Evolutionary conservation across 2,797 vertebrate species (phyloP).

Genomic region (Ceryle rudis): DNA sequence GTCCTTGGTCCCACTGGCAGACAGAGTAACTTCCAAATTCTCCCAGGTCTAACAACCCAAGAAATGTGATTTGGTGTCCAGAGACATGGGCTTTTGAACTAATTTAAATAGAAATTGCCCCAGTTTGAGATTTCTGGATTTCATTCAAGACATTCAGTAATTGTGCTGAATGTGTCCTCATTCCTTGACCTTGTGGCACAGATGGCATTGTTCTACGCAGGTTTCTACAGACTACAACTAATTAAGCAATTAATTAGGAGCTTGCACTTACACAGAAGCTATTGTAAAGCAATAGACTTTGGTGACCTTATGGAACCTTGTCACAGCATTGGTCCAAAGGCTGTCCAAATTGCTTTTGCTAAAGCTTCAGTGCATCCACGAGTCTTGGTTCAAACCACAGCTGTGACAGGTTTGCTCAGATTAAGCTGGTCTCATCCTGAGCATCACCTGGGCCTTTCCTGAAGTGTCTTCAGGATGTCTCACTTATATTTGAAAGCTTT

Average conservation of each 20-base stretch:
- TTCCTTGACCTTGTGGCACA: slow-evolving; percentile 45
- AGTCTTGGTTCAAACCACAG: background rate
- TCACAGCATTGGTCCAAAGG: background rate
- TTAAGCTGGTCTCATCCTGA: background rate
- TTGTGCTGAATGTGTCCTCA: background rate
- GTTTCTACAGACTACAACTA: slow-evolving; percentile 21
- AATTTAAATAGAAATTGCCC: background rate
- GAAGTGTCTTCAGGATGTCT: background rate
- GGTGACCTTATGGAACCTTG: background rate
- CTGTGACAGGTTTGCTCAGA: background rate
- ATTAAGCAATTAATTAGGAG: slow-evolving; percentile 61
- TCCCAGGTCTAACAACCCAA: background rate
- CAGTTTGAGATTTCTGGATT: background rate
- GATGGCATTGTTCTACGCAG: slow-evolving; percentile 30
- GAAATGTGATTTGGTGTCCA: background rate
- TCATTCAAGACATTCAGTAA: slow-evolving; percentile 13
- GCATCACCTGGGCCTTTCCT: background rate
- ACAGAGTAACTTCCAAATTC: background rate
- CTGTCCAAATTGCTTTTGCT: background rate
- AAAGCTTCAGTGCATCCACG: background rate
- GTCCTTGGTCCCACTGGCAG: background rate
- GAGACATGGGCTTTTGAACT: background rate
- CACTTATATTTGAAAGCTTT: background rate
- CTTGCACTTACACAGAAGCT: slow-evolving; percentile 2
- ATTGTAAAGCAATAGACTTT: background rate